A percentile compares a stretch with the other conserved stretches of the same genome.
Evolutionary conservation across 2,797 vertebrate species (phyloP).

Genomic region (Onychomys arenicola): DNA sequence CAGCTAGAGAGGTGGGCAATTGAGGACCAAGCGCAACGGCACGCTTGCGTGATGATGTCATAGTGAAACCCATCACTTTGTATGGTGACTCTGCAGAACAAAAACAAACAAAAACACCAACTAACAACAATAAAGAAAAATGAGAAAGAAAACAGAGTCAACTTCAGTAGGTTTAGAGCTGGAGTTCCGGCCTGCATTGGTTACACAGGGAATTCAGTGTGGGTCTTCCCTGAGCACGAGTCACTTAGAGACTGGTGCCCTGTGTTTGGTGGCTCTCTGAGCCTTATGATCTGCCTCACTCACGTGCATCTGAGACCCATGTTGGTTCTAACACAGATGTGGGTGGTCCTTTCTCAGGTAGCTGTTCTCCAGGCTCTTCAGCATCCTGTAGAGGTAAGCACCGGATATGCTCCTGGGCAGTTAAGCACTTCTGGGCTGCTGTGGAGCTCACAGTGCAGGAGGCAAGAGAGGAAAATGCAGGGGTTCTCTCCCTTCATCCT

Average conservation of each 20-base stretch:
- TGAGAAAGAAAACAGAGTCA: neutral
- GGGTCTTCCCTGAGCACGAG: neutral
- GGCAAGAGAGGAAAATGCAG: neutral
- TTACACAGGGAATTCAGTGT: neutral
- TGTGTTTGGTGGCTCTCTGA: neutral
- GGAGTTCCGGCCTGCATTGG: neutral
- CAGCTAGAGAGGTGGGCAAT: neutral
- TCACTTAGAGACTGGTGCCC: constrained; percentile 4
- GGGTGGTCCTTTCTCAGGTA: neutral
- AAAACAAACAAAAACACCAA: neutral
- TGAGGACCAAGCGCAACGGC: no score
- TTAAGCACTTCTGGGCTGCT: neutral
- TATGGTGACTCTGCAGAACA: neutral
- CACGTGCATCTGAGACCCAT: neutral
- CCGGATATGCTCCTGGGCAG: neutral
- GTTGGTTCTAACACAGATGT: neutral
- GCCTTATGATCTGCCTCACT: constrained; percentile 22
- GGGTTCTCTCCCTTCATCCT: neutral
- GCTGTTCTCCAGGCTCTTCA: neutral
- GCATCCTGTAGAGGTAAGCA: neutral
- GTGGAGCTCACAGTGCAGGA: neutral
- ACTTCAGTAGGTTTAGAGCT: neutral
- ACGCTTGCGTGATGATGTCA: neutral
- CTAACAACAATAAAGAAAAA: neutral
- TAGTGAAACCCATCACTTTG: neutral